Conservation (phyloP, 2,797 vertebrate species). For the Acanthopagrus latus region DNA sequence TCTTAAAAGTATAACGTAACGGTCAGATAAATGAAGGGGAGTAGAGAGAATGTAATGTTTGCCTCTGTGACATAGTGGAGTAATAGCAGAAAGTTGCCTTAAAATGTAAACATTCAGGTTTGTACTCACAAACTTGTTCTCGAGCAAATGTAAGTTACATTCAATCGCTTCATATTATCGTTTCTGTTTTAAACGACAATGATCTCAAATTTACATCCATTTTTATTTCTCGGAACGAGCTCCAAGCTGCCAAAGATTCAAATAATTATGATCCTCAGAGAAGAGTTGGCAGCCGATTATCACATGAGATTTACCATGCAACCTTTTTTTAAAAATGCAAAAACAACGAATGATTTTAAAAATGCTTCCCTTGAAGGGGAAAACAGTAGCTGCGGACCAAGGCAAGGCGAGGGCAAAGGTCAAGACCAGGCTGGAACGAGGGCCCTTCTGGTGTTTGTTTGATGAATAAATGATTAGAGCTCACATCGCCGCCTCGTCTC, state of each 20-base stretch:
- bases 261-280: not conserved
- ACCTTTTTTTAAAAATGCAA: not conserved
- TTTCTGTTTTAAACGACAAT: slow-evolving; percentile 1
- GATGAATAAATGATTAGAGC: not conserved
- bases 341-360: not conserved
- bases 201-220: not conserved
- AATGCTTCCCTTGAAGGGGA: not conserved
- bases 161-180: not conserved
- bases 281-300: not conserved
- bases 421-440: not conserved
- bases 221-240: not conserved
- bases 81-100: not conserved
- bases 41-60: not conserved
- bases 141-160: not conserved
- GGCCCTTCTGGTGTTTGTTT: not conserved
- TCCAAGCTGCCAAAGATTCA: not conserved
- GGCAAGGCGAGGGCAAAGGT: slow-evolving; percentile 5
- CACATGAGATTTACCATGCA: not conserved
- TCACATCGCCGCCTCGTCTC: no score
- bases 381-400: not conserved
- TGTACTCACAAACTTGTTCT: not conserved
- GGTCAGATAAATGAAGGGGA: not conserved
- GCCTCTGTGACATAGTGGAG: not conserved
- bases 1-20: not conserved
- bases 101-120: no score